These are phyloP conservation scores for Junonia oenone DNA, from an alignment of 2,888 invertebrate genomes.

Conservation along the genomic window DNA sequence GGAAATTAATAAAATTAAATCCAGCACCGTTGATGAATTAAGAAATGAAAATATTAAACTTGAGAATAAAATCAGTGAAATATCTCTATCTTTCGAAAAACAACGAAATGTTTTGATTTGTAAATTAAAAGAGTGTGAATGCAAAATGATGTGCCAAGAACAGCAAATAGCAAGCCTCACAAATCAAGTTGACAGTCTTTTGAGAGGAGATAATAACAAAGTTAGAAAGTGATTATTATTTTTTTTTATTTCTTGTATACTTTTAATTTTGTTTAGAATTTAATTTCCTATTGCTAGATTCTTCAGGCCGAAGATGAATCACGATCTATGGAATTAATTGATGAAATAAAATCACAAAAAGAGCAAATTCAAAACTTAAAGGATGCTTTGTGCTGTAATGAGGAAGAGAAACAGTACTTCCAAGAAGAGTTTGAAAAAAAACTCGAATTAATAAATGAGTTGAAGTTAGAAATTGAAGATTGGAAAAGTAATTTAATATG, in stretches of 20 bases:
- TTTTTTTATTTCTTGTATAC: neutral
- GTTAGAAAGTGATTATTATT: constrained; percentile 34
- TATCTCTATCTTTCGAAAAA: constrained; percentile 53
- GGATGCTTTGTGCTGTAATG: constrained; percentile 48
- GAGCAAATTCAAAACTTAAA: constrained; percentile 56
- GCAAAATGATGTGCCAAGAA: constrained; percentile 76
- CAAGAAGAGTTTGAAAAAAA: constrained; percentile 53
- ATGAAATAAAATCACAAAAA: constrained; percentile 58
- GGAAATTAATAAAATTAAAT: constrained; percentile 61
- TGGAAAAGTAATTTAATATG: constrained; percentile 51
- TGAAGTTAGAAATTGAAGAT: constrained; percentile 55
- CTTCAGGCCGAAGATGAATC: constrained; percentile 35
- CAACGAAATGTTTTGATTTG: constrained; percentile 70
- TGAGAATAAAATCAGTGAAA: constrained; percentile 56
- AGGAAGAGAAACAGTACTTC: constrained; percentile 58
- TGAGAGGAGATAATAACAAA: constrained; percentile 49
- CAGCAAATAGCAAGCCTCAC: constrained; percentile 78
- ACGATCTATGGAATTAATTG: constrained; percentile 43
- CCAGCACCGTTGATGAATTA: constrained; percentile 50
- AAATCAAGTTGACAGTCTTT: constrained; percentile 70
- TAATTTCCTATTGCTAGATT: constrained; percentile 29
- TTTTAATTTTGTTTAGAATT: constrained; percentile 3
- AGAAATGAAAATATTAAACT: constrained; percentile 52
- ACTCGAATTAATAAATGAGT: constrained; percentile 50
- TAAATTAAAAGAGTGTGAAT: constrained; percentile 75